Evolutionary conservation across 2,113 vertebrate species (phyloP).

Genomic region (Pollimyrus isidori): DNA sequence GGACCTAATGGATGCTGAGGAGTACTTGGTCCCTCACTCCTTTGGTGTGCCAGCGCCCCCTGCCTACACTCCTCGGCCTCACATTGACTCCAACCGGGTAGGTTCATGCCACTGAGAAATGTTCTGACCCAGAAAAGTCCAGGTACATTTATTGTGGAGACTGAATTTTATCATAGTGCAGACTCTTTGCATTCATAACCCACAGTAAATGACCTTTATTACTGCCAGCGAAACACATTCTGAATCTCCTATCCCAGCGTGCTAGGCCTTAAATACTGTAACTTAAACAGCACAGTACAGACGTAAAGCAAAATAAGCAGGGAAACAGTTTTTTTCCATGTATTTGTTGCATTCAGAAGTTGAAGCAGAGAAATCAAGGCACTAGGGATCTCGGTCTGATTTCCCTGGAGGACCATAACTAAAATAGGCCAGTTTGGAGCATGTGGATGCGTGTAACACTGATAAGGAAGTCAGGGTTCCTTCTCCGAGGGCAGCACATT

Average conservation of each 20-base stretch:
- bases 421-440: not conserved
- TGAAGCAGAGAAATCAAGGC: not conserved
- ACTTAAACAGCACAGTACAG: not conserved
- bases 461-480: not conserved
- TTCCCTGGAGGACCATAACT: not conserved
- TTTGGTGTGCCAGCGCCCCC: conserved; percentile 73
- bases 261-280: not conserved
- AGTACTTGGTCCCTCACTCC: conserved; percentile 87
- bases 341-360: not conserved
- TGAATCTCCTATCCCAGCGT: not conserved
- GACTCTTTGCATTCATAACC: not conserved
- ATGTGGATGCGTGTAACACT: not conserved
- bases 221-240: not conserved
- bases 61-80: conserved; percentile 70
- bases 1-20: conserved; percentile 95
- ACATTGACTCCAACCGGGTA: conserved; percentile 87
- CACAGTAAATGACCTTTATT: not conserved
- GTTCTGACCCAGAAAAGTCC: not conserved
- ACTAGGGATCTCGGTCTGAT: not conserved
- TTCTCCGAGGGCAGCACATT: not conserved
- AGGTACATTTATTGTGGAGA: not conserved
- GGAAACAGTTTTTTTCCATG: not conserved
- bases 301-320: not conserved
- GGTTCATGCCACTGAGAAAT: conserved; percentile 37
- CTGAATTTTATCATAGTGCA: not conserved